Percentiles rank a stretch among this genome's conserved stretches.
Conservation (phyloP, 2,888 invertebrate species). For the Torymus texanus region DNA sequence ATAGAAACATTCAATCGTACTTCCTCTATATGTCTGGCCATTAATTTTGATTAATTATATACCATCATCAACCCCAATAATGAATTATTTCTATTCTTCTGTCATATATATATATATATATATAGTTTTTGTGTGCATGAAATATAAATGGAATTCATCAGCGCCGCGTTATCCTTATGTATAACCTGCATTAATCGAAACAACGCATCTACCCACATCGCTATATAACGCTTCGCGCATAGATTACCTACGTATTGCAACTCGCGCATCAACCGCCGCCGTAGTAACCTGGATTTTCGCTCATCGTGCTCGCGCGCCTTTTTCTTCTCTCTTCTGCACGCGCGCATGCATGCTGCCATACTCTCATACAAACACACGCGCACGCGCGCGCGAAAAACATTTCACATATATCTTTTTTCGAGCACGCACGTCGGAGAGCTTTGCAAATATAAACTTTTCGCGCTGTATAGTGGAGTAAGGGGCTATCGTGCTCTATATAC, state of each 20-base stretch:
- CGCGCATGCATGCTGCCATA: too few species aligned
- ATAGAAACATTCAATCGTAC: constrained; percentile 2
- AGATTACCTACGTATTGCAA: constrained; percentile 18
- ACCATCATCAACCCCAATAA: not conserved
- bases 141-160: not conserved
- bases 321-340: not conserved
- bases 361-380: not conserved
- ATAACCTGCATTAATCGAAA: constrained; percentile 15
- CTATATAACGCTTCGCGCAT: too few species aligned
- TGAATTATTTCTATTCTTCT: constrained; percentile 14
- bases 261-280: not conserved
- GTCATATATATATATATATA: not conserved
- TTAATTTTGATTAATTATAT: constrained; percentile 20
- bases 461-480: not conserved
- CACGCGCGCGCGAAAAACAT: not conserved
- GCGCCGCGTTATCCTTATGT: not conserved
- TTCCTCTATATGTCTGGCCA: not conserved
- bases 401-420: not conserved
- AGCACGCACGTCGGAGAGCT: not conserved
- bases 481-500: not conserved
- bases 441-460: constrained; percentile 2
- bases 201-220: not conserved
- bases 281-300: not conserved
- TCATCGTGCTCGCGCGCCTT: not conserved
- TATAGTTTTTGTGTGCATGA: not conserved